phyloP scores from a whole-genome alignment of 2,113 vertebrate genomes.

The Halichoeres trimaculatus region DNA sequence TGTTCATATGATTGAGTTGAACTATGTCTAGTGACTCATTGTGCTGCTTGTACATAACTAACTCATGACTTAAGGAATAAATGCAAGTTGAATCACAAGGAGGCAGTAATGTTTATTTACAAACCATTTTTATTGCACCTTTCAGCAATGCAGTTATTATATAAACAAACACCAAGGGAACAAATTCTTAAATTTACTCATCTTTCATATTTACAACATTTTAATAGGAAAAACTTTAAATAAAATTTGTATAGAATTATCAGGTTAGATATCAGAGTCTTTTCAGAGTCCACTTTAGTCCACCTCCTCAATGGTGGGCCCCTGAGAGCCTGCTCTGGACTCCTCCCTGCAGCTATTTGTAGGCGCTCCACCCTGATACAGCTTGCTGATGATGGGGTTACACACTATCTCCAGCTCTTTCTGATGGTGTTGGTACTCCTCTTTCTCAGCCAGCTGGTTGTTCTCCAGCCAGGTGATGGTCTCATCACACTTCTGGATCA shows the following conservation, averaged over 20 bases:
- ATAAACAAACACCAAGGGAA: too few species aligned
- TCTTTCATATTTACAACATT: background rate
- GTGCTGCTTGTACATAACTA: background rate
- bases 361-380: slow-evolving; percentile 60
- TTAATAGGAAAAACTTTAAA: too few species aligned
- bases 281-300: slow-evolving; percentile 31
- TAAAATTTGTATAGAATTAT: background rate
- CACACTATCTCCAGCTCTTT: slow-evolving; percentile 66
- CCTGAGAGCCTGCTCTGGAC: slow-evolving; percentile 39
- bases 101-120: background rate
- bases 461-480: slow-evolving; percentile 61
- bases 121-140: slow-evolving; percentile 9
- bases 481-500: slow-evolving; percentile 56
- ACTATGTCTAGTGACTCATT: background rate
- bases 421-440: slow-evolving; percentile 63
- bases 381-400: slow-evolving; percentile 50
- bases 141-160: slow-evolving; percentile 11
- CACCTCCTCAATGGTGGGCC: slow-evolving; percentile 63
- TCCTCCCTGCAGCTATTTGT: slow-evolving; percentile 24
- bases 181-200: background rate
- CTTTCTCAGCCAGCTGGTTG: slow-evolving; percentile 68
- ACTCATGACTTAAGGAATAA: background rate
- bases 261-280: background rate
- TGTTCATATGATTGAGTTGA: background rate
- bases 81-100: background rate